A percentile compares a stretch with the other conserved stretches of the same genome.
phyloP scores from a whole-genome alignment of 2,797 vertebrate genomes.

The Characodon lateralis region DNA sequence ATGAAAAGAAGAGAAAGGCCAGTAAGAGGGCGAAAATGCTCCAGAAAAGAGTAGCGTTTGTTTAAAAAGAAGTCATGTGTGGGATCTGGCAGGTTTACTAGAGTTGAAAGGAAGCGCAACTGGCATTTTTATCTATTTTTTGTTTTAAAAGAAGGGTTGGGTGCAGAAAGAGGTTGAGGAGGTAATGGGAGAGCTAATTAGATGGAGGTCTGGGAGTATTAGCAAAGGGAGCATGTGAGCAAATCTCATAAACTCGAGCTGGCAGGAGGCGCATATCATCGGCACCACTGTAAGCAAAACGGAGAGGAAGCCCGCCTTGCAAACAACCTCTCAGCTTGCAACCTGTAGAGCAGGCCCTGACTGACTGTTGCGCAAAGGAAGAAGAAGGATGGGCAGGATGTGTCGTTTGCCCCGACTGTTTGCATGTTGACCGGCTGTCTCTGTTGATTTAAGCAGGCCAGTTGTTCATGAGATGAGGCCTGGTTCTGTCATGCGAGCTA shows the following conservation, averaged over 20 bases:
- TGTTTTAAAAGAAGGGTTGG: conserved; percentile 18
- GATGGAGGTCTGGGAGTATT: conserved; percentile 23
- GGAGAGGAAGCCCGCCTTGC: conserved; percentile 24
- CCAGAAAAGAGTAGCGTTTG: not conserved
- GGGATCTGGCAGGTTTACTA: conserved; percentile 18
- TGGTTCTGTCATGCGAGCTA: not conserved
- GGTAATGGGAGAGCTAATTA: conserved; percentile 22
- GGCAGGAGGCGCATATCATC: conserved; percentile 11
- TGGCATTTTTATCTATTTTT: not conserved
- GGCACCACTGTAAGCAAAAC: conserved; percentile 24
- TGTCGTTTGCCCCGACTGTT: conserved; percentile 19
- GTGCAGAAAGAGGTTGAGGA: conserved; percentile 24
- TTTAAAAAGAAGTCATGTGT: conserved; percentile 15
- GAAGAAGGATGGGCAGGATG: conserved; percentile 11
- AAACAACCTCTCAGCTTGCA: conserved; percentile 22
- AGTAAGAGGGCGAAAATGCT: not conserved
- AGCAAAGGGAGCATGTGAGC: conserved; percentile 34
- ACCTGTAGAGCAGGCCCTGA: conserved; percentile 18
- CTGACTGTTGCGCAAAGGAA: conserved; percentile 23
- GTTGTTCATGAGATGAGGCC: conserved; percentile 1
- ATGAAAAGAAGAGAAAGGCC: not conserved
- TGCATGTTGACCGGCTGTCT: conserved; percentile 21
- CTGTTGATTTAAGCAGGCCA: conserved; percentile 29
- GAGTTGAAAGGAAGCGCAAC: conserved; percentile 19
- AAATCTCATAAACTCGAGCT: conserved; percentile 21